Percentiles rank a stretch among this genome's conserved stretches.
These are phyloP conservation scores for Tenodera sinensis DNA, from an alignment of 2,888 invertebrate genomes.

Conservation along the genomic window DNA sequence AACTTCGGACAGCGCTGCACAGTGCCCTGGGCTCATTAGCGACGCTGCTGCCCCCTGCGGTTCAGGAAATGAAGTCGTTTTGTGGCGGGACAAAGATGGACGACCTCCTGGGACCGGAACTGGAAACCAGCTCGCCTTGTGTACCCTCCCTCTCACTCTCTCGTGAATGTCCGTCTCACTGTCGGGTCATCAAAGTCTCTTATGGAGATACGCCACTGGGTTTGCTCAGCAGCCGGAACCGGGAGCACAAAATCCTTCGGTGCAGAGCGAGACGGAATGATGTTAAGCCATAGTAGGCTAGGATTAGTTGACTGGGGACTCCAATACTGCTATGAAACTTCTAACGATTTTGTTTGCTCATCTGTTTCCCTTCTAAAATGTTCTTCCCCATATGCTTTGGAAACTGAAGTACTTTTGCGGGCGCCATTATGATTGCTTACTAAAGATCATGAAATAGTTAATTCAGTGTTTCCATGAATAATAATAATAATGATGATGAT, in stretches of 20 bases:
- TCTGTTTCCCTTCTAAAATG: too few relatives aligned
- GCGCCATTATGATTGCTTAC: too few relatives aligned
- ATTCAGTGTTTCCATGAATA: too few relatives aligned
- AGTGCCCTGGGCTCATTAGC: conserved; percentile 20
- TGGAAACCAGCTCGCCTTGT: background rate
- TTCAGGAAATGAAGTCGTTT: conserved; percentile 31
- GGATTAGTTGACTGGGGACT: background rate
- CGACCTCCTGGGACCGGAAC: conserved; percentile 26
- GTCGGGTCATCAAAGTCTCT: background rate
- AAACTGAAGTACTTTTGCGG: too few relatives aligned
- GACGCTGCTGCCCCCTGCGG: conserved; percentile 12
- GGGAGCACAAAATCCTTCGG: background rate
- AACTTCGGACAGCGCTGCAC: background rate
- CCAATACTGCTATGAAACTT: too few relatives aligned
- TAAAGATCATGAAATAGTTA: too few relatives aligned
- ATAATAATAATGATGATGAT: too few relatives aligned
- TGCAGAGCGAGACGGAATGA: too few relatives aligned
- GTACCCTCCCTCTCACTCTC: background rate
- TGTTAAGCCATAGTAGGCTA: background rate
- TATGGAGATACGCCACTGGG: background rate
- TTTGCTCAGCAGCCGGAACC: background rate
- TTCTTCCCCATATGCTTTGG: too few relatives aligned
- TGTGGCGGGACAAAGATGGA: conserved; percentile 31
- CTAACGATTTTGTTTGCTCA: too few relatives aligned
- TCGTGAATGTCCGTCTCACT: background rate